Evolutionary conservation across 2,888 invertebrate genomes (phyloP).

Genomic region (Villa cingulata): DNA sequence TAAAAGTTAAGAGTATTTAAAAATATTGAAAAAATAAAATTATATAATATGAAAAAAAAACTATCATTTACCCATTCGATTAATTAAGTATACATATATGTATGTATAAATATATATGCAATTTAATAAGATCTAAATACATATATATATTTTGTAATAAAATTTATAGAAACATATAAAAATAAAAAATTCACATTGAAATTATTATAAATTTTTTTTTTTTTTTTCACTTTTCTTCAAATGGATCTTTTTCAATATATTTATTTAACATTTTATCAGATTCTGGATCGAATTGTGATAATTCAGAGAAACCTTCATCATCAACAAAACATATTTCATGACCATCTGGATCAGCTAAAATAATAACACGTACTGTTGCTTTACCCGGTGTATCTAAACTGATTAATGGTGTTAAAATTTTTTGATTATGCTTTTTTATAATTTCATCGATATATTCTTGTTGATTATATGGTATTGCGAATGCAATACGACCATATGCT

Average conservation of each 20-base stretch:
- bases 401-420: slow-evolving; percentile 76
- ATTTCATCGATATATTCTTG: slow-evolving; percentile 63
- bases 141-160: too few relatives aligned
- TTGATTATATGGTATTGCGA: slow-evolving; percentile 67
- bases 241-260: slow-evolving; percentile 46
- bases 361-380: slow-evolving; percentile 90
- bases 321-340: slow-evolving; percentile 99
- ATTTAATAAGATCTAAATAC: too few relatives aligned
- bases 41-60: too few relatives aligned
- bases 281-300: slow-evolving; percentile 74
- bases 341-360: slow-evolving; percentile 90
- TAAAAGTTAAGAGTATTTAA: too few relatives aligned
- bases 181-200: too few relatives aligned
- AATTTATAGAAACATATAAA: too few relatives aligned
- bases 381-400: slow-evolving; percentile 96
- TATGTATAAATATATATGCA: too few relatives aligned
- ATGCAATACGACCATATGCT: slow-evolving; percentile 92
- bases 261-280: slow-evolving; percentile 67
- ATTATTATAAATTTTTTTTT: too few relatives aligned
- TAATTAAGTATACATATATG: too few relatives aligned
- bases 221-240: slow-evolving; percentile 9
- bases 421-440: slow-evolving; percentile 54
- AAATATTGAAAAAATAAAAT: too few relatives aligned
- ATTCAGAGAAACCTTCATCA: slow-evolving; percentile 80
- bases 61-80: too few relatives aligned